phyloP scores from a whole-genome alignment of 2,113 vertebrate species.

The Plestiodon gilberti region DNA sequence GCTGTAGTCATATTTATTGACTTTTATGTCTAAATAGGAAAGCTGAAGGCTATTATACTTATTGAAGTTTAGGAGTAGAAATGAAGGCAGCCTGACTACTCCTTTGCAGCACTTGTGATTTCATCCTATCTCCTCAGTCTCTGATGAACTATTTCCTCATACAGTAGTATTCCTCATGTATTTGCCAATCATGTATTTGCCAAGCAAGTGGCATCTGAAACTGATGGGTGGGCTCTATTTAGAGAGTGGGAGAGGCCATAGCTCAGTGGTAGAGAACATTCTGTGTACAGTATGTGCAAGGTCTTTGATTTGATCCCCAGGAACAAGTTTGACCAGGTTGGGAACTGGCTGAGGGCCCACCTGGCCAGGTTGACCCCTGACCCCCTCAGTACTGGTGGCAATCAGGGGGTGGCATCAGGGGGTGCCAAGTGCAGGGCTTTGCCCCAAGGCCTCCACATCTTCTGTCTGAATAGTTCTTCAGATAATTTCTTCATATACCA shows the following conservation, averaged over 20 bases:
- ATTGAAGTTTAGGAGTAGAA: constrained; percentile 53
- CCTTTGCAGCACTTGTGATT: constrained; percentile 25
- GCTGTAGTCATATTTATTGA: constrained; percentile 51
- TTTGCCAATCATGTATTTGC: too few relatives aligned
- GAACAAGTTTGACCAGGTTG: background rate
- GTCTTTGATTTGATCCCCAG: background rate
- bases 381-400: too few relatives aligned
- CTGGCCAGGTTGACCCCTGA: too few relatives aligned
- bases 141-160: background rate
- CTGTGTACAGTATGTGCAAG: background rate
- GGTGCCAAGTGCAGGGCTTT: too few relatives aligned
- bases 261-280: background rate
- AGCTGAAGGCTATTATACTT: constrained; percentile 41
- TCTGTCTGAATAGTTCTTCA: too few relatives aligned
- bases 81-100: constrained; percentile 30
- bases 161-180: too few relatives aligned
- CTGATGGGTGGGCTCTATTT: constrained; percentile 34
- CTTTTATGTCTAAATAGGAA: constrained; percentile 59
- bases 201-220: constrained; percentile 17
- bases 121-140: constrained; percentile 10
- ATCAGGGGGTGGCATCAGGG: too few relatives aligned
- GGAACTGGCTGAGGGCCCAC: too few relatives aligned
- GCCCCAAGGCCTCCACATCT: too few relatives aligned
- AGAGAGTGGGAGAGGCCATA: background rate
- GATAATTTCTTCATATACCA: too few relatives aligned